Conservation (phyloP, 2,113 vertebrate species). For the Pedionomus torquatus region DNA sequence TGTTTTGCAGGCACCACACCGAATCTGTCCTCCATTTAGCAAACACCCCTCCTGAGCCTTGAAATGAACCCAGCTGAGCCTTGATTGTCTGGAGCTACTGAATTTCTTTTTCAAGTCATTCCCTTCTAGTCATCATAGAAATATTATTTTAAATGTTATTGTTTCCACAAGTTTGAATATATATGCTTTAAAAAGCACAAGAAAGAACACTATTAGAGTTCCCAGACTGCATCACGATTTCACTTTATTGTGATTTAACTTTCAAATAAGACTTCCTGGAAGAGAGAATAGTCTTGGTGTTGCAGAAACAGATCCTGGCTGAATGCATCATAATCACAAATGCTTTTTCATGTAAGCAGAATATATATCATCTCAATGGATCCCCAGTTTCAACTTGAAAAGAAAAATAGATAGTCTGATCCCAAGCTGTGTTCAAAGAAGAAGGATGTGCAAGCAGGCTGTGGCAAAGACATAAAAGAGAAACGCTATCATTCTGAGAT, state of each 20-base stretch:
- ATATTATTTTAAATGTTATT: background rate
- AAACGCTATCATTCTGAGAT: background rate
- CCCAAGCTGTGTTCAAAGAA: slow-evolving; percentile 16
- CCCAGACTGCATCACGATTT: background rate
- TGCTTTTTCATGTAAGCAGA: slow-evolving; percentile 29
- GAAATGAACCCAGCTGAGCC: background rate
- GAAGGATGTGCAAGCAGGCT: background rate
- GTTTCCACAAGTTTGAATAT: background rate
- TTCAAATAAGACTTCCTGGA: slow-evolving; percentile 27
- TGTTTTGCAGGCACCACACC: background rate
- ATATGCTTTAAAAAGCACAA: background rate
- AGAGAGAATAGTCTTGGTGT: background rate
- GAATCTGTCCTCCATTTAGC: background rate
- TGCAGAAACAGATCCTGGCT: slow-evolving; percentile 2
- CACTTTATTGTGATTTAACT: slow-evolving; percentile 36
- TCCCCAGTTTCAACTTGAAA: background rate
- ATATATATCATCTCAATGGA: slow-evolving; percentile 27
- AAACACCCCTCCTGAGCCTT: background rate
- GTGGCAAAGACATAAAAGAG: slow-evolving; percentile 11
- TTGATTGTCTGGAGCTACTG: background rate
- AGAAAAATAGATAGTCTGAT: slow-evolving; percentile 19
- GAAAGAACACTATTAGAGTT: background rate
- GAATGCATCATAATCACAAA: slow-evolving; percentile 41
- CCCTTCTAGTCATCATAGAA: background rate
- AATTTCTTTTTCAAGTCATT: background rate